Evolutionary conservation across 2,797 vertebrate species (phyloP).

Genomic region (Eulemur coronatus): DNA sequence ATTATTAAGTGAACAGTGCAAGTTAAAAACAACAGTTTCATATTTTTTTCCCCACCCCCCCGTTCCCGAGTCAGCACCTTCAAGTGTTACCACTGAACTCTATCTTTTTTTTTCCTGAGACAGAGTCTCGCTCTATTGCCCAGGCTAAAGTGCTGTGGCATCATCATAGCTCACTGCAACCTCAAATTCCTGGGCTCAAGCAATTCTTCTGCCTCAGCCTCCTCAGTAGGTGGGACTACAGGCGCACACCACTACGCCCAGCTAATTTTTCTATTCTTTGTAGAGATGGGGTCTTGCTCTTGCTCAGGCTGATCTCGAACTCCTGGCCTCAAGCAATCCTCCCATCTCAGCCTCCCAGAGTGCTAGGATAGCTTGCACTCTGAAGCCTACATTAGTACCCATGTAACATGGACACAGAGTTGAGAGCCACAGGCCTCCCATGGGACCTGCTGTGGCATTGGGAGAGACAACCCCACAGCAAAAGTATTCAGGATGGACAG

Average conservation of each 20-base stretch:
- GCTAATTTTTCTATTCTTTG: background rate
- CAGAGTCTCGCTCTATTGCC: background rate
- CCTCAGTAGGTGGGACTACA: background rate
- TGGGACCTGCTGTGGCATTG: background rate
- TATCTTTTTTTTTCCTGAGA: background rate
- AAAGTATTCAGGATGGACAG: background rate
- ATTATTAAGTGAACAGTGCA: no score
- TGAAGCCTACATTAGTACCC: background rate
- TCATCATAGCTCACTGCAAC: background rate
- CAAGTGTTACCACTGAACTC: no score
- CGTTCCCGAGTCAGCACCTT: no score
- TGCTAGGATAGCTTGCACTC: background rate
- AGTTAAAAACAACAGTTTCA: no score
- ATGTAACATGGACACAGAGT: background rate
- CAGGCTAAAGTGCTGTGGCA: background rate
- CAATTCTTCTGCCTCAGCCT: background rate
- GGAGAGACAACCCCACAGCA: background rate
- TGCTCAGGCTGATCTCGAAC: background rate
- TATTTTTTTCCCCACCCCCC: no score
- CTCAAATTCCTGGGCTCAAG: background rate
- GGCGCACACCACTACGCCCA: background rate
- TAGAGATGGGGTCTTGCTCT: background rate
- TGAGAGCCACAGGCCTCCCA: background rate
- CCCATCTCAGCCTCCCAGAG: background rate
- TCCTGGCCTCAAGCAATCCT: background rate